Evolutionary conservation across 2,113 vertebrate genomes (phyloP), one percentile per base, ranked within the genome.

Genomic region (Regulus satrapa): DNA sequence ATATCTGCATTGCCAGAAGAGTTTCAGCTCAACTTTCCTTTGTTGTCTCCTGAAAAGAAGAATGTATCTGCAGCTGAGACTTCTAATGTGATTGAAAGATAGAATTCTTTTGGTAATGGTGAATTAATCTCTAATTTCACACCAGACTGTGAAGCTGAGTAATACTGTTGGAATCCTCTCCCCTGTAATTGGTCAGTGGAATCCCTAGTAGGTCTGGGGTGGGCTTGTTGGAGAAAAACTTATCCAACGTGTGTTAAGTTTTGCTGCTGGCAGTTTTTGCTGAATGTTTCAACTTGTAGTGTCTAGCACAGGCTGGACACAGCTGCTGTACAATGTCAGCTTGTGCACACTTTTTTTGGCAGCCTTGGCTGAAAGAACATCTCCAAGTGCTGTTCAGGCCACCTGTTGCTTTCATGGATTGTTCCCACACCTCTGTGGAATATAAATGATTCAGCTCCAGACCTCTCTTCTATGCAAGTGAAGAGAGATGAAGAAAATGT

Each of bases 291-390:
- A 31, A 71, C 77, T 25, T 43, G 38, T 23, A 15, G 66, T n/a
- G 51, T 59, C 67, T 64, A 71, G 31, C 52, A 14, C n/a, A 55
- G 77, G 76, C 72, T 81, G 72, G 85, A 68, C 80, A 25, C 88
- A 96, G 87, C 93, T 97, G 94, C 81, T 92, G 56, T 58, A 10
- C 21, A 2, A 10, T 73, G 62, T 90, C 95, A 78, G 62, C 7
- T 74, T 74, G 34, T 52, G 41, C 10, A 34, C 68, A 34, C 55
- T 95, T 83, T 64, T 64, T 67, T 43, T 72, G 78, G 93, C 81
- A 88, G 83, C 46, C 77, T 92, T 96, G 74, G 31, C 87, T 49
- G 75, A 88, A 97, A 95, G 79, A 78, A 73, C 73, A 45, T 89
- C n/a, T 86, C 74, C 75, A 90, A 93, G 69, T 46, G 73, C 77